A percentile compares a stretch with the other conserved stretches of the same genome.
These are phyloP conservation scores for Connochaetes taurinus DNA, from an alignment of 2,113 vertebrate species.

Conservation along the genomic window DNA sequence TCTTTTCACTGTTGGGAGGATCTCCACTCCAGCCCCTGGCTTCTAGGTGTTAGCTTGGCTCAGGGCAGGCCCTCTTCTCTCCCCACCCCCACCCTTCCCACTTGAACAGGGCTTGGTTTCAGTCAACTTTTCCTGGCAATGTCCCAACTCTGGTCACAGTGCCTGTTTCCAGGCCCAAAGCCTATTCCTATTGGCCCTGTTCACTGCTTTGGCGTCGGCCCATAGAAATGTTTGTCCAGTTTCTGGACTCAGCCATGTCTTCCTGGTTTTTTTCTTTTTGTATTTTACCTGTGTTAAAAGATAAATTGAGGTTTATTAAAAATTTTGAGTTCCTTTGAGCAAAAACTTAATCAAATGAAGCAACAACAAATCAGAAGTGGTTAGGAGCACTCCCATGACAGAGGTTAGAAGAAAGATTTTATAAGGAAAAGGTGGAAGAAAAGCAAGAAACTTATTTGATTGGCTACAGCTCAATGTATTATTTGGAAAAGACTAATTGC, in stretches of 20 bases:
- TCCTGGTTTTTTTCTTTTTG: not conserved
- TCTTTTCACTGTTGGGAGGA: not conserved
- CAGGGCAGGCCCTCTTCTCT: not conserved
- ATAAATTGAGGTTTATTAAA: not conserved
- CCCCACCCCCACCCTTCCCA: fast-evolving
- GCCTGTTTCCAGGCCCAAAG: not conserved
- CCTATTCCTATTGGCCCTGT: not conserved
- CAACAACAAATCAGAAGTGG: not conserved
- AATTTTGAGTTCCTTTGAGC: not conserved
- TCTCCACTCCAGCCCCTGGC: not conserved
- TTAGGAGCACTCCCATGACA: not conserved
- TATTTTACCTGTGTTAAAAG: not conserved
- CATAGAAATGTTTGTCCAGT: not conserved
- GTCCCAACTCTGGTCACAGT: not conserved
- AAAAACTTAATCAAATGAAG: not conserved
- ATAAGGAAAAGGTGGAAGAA: not conserved
- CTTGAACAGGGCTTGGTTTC: not conserved
- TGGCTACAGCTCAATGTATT: not conserved
- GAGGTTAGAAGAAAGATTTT: not conserved
- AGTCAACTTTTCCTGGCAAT: not conserved
- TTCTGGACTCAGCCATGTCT: not conserved
- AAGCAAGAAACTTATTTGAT: not conserved
- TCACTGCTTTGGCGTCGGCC: not conserved
- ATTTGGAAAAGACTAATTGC: not conserved
- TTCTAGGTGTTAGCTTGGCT: not conserved